Evolutionary conservation across 2,113 vertebrate genomes (phyloP).

Genomic region (Sakesphorus luctuosus): DNA sequence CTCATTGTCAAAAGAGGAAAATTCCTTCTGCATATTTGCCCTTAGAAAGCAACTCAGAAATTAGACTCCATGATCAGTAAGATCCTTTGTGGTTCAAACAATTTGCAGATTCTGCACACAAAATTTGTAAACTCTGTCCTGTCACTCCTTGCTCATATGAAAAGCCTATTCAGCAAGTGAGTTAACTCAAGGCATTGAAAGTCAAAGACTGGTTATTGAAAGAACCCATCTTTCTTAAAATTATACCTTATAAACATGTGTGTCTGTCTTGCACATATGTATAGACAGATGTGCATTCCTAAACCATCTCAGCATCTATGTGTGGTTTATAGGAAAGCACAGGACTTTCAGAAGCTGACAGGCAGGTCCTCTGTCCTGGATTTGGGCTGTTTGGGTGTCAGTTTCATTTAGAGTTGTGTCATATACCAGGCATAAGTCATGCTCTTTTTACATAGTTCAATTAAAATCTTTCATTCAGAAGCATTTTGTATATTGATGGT

Average conservation of each 20-base stretch:
- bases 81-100: not conserved
- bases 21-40: not conserved
- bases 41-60: not conserved
- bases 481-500: not conserved
- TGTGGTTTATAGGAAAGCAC: not conserved
- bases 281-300: not conserved
- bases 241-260: not conserved
- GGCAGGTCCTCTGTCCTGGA: not conserved
- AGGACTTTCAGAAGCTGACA: not conserved
- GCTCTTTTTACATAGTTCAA: not conserved
- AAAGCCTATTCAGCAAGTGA: not conserved
- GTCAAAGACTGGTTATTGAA: not conserved
- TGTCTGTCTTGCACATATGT: not conserved
- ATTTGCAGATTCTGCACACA: not conserved
- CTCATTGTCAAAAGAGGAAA: not conserved
- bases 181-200: not conserved
- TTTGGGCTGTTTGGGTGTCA: not conserved
- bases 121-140: not conserved
- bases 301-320: not conserved
- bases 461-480: conserved; percentile 17
- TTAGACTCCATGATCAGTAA: not conserved
- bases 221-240: not conserved
- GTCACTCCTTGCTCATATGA: not conserved
- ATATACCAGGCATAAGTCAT: not conserved
- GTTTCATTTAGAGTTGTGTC: not conserved